Evolutionary conservation across 2,888 invertebrate species (phyloP), one percentile per base, ranked within the genome.

Genomic region (Melanostoma mellinum): DNA sequence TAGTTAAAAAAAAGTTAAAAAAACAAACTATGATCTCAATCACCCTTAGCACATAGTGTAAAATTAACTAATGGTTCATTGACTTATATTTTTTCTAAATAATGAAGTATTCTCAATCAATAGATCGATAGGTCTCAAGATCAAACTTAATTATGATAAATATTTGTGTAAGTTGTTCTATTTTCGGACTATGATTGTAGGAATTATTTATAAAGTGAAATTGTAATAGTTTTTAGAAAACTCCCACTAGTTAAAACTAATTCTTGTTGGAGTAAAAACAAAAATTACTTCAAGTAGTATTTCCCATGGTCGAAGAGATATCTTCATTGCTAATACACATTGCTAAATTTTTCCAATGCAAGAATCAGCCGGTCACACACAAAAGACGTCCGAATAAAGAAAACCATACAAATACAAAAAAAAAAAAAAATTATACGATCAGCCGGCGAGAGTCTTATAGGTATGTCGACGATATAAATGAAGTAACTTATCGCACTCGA

Each of bases 401-500:
- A 36, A 48, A 30, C 32, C 36, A 48, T 56, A 32, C 40, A 36
- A 65, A 10, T 48, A 55, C 40, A 48, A 60, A 67, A 65, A 52
- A n/a, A 48, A 56, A 35, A 67, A 48, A 61, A 71, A 58, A 55
- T 69, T 69, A 71, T 71, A 68, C 65, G 60, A 63, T 78, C 65
- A 63, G 58, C 44, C 76, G 38, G 46, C 50, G 65, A 71, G 50
- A 48, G 48, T 50, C 63, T 3, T 50, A 6, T 30, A 40, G 50
- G 72, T 73, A 63, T 73, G 61, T 52, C 73, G 77, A 58, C 71
- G 67, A 61, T 61, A 82, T 61, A 73, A 73, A 77, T 68, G 72
- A 63, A 63, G 73, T 82, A 69, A 68, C 61, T 72, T 77, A 82
- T 82, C 82, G 82, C 63, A 82, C 68, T 78, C 78, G 78, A 82